These are phyloP conservation scores for Corvus hawaiiensis DNA, from an alignment of 2,113 vertebrate species.

Conservation along the genomic window DNA sequence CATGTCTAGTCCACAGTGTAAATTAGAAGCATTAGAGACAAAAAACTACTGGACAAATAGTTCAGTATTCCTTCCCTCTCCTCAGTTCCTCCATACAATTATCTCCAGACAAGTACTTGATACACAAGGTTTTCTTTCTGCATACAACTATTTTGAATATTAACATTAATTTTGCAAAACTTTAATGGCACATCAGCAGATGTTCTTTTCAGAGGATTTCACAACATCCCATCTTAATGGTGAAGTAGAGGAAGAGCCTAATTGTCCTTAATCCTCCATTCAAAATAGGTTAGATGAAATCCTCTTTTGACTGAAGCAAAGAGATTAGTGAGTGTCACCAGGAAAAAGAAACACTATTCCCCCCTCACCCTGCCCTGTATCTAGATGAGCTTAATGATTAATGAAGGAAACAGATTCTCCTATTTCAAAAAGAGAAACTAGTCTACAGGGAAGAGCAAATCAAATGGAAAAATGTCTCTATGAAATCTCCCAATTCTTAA, in stretches of 20 bases:
- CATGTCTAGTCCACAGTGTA: background rate
- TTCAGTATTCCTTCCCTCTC: background rate
- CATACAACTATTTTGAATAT: background rate
- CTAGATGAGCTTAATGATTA: background rate
- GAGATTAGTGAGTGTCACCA: slow-evolving; percentile 46
- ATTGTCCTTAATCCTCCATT: slow-evolving; percentile 72
- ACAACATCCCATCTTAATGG: slow-evolving; percentile 20
- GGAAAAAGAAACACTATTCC: slow-evolving; percentile 35
- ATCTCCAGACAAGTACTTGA: background rate
- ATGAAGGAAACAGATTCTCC: background rate
- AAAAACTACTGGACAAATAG: background rate
- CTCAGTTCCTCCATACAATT: background rate
- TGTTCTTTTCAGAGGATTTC: slow-evolving; percentile 33
- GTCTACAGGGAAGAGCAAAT: background rate
- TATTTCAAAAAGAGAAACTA: background rate
- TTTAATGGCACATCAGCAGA: slow-evolving; percentile 7
- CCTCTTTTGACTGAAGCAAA: slow-evolving; percentile 73
- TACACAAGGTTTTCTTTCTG: background rate
- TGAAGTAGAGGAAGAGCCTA: slow-evolving; percentile 40
- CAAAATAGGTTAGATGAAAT: slow-evolving; percentile 75
- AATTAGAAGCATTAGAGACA: background rate
- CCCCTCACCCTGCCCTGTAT: background rate
- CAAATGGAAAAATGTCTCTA: background rate
- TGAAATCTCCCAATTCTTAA: background rate
- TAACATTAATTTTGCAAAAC: background rate